phyloP scores from a whole-genome alignment of 2,888 invertebrate genomes.

The Sinelater perroti region DNA sequence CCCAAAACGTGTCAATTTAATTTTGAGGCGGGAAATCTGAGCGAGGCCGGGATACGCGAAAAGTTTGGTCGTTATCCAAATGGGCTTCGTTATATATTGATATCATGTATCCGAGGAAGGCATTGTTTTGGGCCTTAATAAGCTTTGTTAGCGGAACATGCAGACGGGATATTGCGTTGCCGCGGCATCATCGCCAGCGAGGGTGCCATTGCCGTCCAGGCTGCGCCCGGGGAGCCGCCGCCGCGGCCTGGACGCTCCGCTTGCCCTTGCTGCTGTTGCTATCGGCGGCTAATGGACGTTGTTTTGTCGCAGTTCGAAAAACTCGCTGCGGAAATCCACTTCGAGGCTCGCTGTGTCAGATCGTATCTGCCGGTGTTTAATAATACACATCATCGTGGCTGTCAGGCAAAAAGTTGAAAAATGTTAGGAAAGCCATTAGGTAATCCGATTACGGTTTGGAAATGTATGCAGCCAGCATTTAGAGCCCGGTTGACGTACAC shows the following conservation, averaged over 20 bases:
- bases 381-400: conserved; percentile 12
- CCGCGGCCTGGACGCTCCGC: conserved; percentile 18
- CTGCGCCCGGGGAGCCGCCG: conserved; percentile 18
- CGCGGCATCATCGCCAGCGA: conserved; percentile 1
- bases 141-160: conserved; percentile 38
- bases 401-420: conserved; percentile 33
- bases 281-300: conserved; percentile 19
- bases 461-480: conserved; percentile 39
- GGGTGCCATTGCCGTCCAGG: conserved; percentile 3
- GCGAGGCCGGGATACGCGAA: conserved; percentile 27
- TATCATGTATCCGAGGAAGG: conserved; percentile 35
- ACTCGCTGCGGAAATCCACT: conserved; percentile 21
- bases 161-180: conserved; percentile 28
- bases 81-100: conserved; percentile 40
- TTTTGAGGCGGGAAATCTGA: conserved; percentile 36
- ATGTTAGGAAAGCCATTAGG: conserved; percentile 42
- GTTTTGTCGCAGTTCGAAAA: conserved; percentile 20
- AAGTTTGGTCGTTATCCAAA: conserved; percentile 40
- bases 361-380: conserved; percentile 22
- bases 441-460: conserved; percentile 37
- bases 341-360: conserved; percentile 16
- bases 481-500: conserved; percentile 41
- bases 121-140: conserved; percentile 37
- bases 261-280: conserved; percentile 23
- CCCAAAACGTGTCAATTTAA: conserved; percentile 39